Base-by-base conservation (phyloP, 2,888 invertebrate species). In the Oligia fasciuncula region DNA sequence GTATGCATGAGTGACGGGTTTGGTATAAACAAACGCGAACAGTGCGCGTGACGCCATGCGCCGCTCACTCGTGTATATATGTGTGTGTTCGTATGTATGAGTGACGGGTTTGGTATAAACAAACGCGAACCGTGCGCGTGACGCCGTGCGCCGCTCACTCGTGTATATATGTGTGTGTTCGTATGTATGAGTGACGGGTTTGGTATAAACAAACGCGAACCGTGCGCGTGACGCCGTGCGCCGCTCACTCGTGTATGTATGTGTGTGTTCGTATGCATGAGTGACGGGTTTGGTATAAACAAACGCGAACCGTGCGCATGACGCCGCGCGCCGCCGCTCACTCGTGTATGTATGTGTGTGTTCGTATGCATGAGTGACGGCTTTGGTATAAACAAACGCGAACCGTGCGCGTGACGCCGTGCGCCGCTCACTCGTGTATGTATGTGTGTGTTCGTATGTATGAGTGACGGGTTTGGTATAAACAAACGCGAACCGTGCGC, bases 1-100 rank as follows among this genome's bases (percentile, higher is more conserved):
- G 17, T 46, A 19, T 74, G 49, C 23, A 17, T 1, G 29, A 19
- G 13, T 49, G 66, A 19, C 49, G 43, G 43, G 8, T 8, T 43
- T 43, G 43, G 43, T 43, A 43, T 67, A 72, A 83, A 83, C 83
- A 76, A 67, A n/a, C 71, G 57, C 54, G 1, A 66, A 14, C n/a
- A 5, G 49, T 23, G n/a, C 17, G 8, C 46, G 60, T 35, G 54
- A 57, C 14, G 5, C 29, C 29, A 1, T 1, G 29, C 29, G 29
- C 29, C 23, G 51, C 46, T 2, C 8, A 23, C 14, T 13, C 23
- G 46, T 14, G 23, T 8, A 0, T 57, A 2, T 19, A 46, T 49
- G 35, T 65, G 40, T 40, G 54, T 57, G 11, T 46, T 11, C 35
- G 17, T 46, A 17, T 74, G 49, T 29, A 23, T 2, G 62, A 19